A percentile compares a stretch with the other conserved stretches of the same genome.
These are phyloP conservation scores for Tonatia bakeri DNA, from an alignment of 2,113 vertebrate species.

Conservation along the genomic window DNA sequence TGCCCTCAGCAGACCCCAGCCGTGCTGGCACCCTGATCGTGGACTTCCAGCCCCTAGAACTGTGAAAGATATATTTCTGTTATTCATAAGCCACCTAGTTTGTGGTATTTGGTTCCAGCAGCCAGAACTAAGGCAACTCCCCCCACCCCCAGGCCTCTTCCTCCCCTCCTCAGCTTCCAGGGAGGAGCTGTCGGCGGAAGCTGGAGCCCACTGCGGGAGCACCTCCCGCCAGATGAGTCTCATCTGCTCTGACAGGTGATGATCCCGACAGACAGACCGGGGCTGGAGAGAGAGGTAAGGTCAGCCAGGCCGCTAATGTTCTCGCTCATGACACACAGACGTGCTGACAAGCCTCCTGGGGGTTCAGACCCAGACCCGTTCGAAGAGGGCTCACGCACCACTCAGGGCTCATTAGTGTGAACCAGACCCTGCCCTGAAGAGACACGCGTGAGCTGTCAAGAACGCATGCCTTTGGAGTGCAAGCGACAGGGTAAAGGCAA, in stretches of 20 bases:
- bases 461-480: neutral
- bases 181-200: neutral
- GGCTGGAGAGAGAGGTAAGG: neutral
- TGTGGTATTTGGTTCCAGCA: neutral
- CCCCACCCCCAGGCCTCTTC: neutral
- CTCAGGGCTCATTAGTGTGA: neutral
- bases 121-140: neutral
- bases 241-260: neutral
- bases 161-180: neutral
- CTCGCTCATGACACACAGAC: neutral
- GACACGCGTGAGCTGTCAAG: neutral
- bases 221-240: neutral
- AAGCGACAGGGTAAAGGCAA: neutral
- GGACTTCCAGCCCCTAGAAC: neutral
- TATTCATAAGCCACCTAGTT: neutral
- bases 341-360: accelerated
- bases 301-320: accelerated
- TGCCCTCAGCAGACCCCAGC: neutral
- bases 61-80: neutral
- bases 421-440: neutral
- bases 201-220: neutral
- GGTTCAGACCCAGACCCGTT: neutral
- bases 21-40: neutral
- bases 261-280: neutral
- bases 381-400: neutral